A percentile compares a stretch with the other conserved stretches of the same genome.
Evolutionary conservation across 2,888 invertebrate genomes (phyloP).

Genomic region (Caradrina clavipalpis): DNA sequence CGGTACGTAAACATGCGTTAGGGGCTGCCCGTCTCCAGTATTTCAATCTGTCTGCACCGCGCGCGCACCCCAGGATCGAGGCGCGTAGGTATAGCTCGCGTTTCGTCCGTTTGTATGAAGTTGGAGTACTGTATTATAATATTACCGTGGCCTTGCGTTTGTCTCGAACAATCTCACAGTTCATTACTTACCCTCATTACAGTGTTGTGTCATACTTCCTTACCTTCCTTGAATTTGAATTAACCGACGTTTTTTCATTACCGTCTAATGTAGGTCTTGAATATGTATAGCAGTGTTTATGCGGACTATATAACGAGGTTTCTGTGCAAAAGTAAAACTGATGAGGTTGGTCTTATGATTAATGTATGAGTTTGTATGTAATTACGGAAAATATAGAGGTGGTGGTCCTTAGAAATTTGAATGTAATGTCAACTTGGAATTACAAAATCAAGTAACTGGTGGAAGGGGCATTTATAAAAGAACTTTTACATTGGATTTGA

Average conservation of each 20-base stretch:
- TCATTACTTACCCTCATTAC: constrained; percentile 58
- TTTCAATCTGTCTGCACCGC: too few species aligned
- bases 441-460: too few species aligned
- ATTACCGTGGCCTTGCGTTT: too few species aligned
- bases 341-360: constrained; percentile 32
- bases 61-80: too few species aligned
- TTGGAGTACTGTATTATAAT: too few species aligned
- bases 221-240: constrained; percentile 75
- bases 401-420: background rate
- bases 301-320: constrained; percentile 18
- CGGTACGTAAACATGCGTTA: too few species aligned
- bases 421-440: background rate
- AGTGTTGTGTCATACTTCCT: constrained; percentile 51
- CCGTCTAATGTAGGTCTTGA: constrained; percentile 73
- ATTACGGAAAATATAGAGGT: background rate
- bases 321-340: constrained; percentile 28
- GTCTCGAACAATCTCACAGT: constrained; percentile 34
- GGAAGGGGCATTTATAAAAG: too few species aligned
- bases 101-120: too few species aligned
- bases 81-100: too few species aligned
- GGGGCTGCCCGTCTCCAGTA: too few species aligned
- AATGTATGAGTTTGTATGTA: constrained; percentile 21
- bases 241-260: constrained; percentile 80
- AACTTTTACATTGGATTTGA: too few species aligned
- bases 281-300: constrained; percentile 79